A percentile compares a stretch with the other conserved stretches of the same genome.
Conservation (phyloP, 1,140 invertebrate genomes). For the Drosophila ohnishii region DNA sequence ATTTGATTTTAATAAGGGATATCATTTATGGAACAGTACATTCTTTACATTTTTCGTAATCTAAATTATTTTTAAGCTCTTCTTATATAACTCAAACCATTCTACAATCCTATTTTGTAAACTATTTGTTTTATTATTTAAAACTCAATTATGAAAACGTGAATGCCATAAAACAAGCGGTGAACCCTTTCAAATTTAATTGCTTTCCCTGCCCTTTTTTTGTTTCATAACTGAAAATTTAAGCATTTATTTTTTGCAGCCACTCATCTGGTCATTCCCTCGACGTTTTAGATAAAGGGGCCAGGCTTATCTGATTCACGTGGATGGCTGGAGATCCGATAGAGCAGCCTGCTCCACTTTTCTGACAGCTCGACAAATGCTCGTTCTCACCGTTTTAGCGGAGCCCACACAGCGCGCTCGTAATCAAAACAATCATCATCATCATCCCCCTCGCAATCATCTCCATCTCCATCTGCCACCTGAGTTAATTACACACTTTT, state of each 20-base stretch:
- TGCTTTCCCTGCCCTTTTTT: neutral
- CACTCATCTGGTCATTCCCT: constrained; percentile 22
- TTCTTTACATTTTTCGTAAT: no score
- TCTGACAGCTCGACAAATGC: constrained; percentile 49
- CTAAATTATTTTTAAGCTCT: neutral
- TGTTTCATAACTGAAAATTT: neutral
- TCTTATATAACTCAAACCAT: no score
- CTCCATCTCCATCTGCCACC: constrained; percentile 22
- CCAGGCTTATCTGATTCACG: constrained; percentile 45
- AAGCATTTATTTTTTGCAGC: constrained; percentile 7
- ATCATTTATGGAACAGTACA: no score
- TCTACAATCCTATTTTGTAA: neutral
- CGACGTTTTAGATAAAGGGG: constrained; percentile 24
- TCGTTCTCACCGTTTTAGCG: constrained; percentile 19
- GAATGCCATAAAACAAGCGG: neutral
- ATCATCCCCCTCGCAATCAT: constrained; percentile 10
- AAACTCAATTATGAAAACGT: neutral
- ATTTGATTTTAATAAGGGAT: neutral
- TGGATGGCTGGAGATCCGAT: constrained; percentile 15
- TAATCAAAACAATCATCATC: constrained; percentile 19
- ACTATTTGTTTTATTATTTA: neutral
- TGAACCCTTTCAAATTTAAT: neutral
- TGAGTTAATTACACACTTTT: constrained; percentile 39
- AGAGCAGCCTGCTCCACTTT: constrained; percentile 29
- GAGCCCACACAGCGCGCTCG: constrained; percentile 37